Evolutionary conservation across 2,113 vertebrate genomes (phyloP), one percentile per base, ranked within the genome.

Genomic region (Barbus barbus): DNA sequence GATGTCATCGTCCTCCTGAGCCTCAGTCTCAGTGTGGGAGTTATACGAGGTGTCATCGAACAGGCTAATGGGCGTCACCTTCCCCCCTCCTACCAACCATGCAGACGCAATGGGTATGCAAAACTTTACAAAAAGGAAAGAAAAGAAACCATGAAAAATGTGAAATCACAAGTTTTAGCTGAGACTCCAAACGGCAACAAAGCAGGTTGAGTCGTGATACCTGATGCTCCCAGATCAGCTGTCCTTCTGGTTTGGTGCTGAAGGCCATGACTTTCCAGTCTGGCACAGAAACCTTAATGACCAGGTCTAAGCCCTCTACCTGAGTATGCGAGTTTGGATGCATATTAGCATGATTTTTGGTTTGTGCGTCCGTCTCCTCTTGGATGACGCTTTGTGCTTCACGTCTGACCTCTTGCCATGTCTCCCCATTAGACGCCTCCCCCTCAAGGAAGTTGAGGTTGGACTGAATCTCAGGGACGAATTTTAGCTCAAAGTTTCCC

Each of bases 211-310:
- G 20, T 9, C 2, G 24, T 33, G 53, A 8, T 69, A 99, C 98
- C 97, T 98, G 96, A 81, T 96, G 97, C 77, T 99, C 97, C 98
- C 98, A 99, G 82, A 98, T 96, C 88, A 98, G 94, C 86, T 95
- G 95, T 84, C 97, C 97, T 7, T 91, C 95, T 18, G 93, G 91
- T 90, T 93, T 95, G 73, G 92, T 94, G 82, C 91, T 94, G 89
- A 99, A 99, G 48, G 98, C 98, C 96, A 99, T 96, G 84, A 99
- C 96, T 88, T 99, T 99, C 97, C 97, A 98, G 69, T 98, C 96
- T 4, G 98, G 96, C 60, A 99, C 97, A 0, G 97, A 99, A 83
- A 99, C 96, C 89, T 99, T 99, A 90, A 99, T 98, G 85, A 98
- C 93, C 1, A 95, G 94, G 89, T 98, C 96, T 89, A 93, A 93